Base-by-base conservation (phyloP, 2,797 vertebrate genomes). In the Cichlasoma orientale region DNA sequence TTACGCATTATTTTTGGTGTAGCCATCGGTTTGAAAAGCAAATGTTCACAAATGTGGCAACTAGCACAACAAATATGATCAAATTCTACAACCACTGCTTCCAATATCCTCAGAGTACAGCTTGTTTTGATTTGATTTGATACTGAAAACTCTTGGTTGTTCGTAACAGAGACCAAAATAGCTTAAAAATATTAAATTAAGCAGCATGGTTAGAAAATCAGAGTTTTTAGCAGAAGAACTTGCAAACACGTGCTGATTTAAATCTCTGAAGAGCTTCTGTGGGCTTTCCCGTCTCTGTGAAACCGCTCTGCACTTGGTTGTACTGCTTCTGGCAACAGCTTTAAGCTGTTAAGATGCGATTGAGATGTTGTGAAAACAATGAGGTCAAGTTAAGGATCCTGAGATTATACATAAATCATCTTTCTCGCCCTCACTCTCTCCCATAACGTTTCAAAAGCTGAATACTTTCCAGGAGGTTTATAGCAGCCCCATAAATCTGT, bases 401-500 rank as follows among this genome's bases (percentile, higher is more conserved):
- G 56, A 78, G 73, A 74, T 71, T 73, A 75, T 59, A 66, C 53
- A 70, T 79, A 74, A 78, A 78, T 55, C 36, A 74, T 33, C 54
- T 29, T 50, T 25, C 36, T 27, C 19, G 31, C 61, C 52, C 47
- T 27, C 33, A 52, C 71, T 29, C 81, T 63, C 56, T 82, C 53
- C 74, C 77, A 72, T 56, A 72, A 47, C 73, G 47, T 83, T 82
- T 89, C 77, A 83, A 82, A 86, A 88, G 83, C 87, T 78, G 86
- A 92, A 85, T 90, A 89, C 89, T 86, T 92, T 88, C 83, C 82
- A 89, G 82, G 85, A 82, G 58, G 56, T 83, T 85, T 82, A 75
- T 80, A 83, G 83, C 74, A 79, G 81, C 58, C 84, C 77, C 70
- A 92, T 94, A 91, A 91, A 94, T 94, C 92, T 92, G 74, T 87